Conservation (phyloP, 2,797 vertebrate genomes). For the Sandelia bainsii region DNA sequence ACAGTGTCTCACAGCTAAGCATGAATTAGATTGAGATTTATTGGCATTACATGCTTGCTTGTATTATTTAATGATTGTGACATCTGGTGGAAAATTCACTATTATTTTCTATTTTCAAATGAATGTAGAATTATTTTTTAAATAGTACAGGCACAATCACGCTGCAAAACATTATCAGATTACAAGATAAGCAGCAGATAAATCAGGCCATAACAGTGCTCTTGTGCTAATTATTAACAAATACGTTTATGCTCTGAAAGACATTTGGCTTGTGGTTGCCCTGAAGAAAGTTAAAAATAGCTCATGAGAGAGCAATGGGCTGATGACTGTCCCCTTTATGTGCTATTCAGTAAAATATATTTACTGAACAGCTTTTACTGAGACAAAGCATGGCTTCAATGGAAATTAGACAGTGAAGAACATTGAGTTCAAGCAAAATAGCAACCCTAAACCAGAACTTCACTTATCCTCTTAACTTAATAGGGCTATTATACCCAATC, state of each 20-base stretch:
- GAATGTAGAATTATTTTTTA: background rate
- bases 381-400: background rate
- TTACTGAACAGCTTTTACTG: background rate
- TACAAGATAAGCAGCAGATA: background rate
- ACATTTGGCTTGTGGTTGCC: background rate
- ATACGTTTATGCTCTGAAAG: conserved; percentile 4
- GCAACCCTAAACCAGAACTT: conserved; percentile 10
- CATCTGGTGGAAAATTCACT: background rate
- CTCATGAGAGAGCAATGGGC: background rate
- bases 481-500: background rate
- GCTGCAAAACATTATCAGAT: conserved; percentile 1
- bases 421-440: conserved; percentile 33
- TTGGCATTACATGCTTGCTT: background rate
- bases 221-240: background rate
- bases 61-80: background rate
- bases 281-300: conserved; percentile 7
- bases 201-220: background rate
- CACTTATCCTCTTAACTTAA: background rate
- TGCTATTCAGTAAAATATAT: background rate
- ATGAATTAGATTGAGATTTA: background rate
- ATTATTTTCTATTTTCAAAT: background rate
- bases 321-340: background rate
- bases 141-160: background rate
- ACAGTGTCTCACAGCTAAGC: conserved; percentile 3
- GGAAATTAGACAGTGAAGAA: background rate